Evolutionary conservation across 2,797 vertebrate genomes (phyloP), one percentile per base, ranked within the genome.

Genomic region (Anisognathus igniventris): DNA sequence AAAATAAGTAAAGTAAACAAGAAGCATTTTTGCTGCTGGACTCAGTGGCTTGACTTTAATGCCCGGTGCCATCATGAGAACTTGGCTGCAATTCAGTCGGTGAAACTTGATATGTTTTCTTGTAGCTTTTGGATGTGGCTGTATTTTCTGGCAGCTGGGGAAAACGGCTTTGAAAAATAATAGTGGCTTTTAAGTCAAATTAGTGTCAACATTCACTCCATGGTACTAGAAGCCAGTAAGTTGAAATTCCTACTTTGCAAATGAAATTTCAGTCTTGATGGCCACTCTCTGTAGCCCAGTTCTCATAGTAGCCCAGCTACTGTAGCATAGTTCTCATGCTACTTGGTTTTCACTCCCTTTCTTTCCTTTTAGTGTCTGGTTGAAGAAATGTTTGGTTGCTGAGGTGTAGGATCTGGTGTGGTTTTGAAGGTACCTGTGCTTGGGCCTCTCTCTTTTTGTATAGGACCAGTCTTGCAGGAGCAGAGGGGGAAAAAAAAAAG

Each of bases 91-190:
- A 23, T 39, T 89, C 47, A 33, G 31, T 20, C 70, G 40, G 73
- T 91, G 65, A 72, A 82, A 91, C 53, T 39, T 77, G 40, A 11
- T 86, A 39, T n/a, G 35, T 72, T 84, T 91, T 79, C 85, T 76
- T 68, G 24, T 56, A 79, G 67, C 45, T 86, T 62, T 50, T 82
- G 65, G 54, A 60, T 21, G 22, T 23, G 9, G 33, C 35, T 70
- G 2, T 20, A 12, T 92, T 92, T 82, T 92, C 42, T 67, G 70
- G 92, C 53, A 83, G 68, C 58, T 67, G 39, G 51, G 70, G 57
- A 62, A 95, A 93, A 83, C 10, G 10, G 39, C 51, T 80, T 89
- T 79, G 57, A 78, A 91, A 93, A 93, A 80, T 87, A 93, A 75
- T 45, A 53, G 39, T 23, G 24, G 57, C 33, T 75, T 68, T 62